Conservation (phyloP, 2,797 vertebrate genomes). For the Acropternis orthonyx region DNA sequence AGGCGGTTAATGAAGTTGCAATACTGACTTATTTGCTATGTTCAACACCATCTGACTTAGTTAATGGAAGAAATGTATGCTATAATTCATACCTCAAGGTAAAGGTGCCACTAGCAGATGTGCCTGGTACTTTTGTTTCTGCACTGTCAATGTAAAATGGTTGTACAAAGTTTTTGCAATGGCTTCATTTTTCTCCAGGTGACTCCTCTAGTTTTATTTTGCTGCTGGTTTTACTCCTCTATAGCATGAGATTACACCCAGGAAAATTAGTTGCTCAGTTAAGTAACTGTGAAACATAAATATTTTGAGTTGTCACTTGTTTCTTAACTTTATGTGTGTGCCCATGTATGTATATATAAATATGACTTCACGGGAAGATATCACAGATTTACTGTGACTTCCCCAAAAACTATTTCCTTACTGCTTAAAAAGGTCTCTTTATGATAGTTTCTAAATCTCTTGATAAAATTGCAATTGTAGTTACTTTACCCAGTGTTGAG, state of each 20-base stretch:
- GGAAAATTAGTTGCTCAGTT: background rate
- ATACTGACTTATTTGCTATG: background rate
- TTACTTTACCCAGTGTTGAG: background rate
- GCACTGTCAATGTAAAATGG: background rate
- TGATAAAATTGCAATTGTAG: background rate
- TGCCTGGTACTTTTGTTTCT: background rate
- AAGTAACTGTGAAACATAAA: background rate
- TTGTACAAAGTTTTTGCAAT: background rate
- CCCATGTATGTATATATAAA: accelerated
- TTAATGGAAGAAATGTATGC: background rate
- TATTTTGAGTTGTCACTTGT: background rate
- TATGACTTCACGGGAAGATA: background rate
- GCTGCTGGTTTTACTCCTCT: background rate
- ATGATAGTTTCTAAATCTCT: background rate
- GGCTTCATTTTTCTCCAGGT: background rate
- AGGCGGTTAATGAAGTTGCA: background rate
- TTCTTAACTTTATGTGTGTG: background rate
- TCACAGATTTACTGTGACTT: background rate
- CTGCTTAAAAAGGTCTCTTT: background rate
- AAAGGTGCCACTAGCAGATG: background rate
- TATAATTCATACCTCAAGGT: background rate
- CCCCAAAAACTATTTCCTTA: background rate
- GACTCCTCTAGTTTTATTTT: background rate
- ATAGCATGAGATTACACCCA: background rate
- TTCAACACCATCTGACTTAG: background rate